Evolutionary conservation across 2,888 invertebrate species (phyloP).

Genomic region (Halocaridina rubra): DNA sequence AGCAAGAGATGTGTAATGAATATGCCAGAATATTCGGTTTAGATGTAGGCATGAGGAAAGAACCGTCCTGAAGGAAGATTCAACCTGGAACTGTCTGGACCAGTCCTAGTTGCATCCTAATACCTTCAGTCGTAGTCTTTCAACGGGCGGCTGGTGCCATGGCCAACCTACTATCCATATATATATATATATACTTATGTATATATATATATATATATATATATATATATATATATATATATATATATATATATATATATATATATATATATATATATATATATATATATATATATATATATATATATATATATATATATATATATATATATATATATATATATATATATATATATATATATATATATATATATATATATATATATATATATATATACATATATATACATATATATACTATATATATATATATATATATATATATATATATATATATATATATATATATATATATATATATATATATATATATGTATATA

Average conservation of each 20-base stretch:
- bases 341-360: background rate
- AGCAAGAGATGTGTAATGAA: no score
- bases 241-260: constrained; percentile 34
- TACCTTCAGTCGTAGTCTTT: no score
- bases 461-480: background rate
- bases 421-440: no score
- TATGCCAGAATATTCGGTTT: no score
- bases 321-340: constrained; percentile 2
- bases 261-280: constrained; percentile 30
- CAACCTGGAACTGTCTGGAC: no score
- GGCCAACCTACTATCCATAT: background rate
- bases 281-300: constrained; percentile 30
- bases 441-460: background rate
- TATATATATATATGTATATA: background rate
- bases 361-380: constrained; percentile 13
- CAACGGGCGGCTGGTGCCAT: no score
- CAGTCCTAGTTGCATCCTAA: no score
- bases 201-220: constrained; percentile 6
- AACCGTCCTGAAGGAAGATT: no score
- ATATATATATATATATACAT: background rate
- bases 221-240: constrained; percentile 28
- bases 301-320: constrained; percentile 8
- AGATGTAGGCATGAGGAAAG: no score
- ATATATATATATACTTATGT: background rate
- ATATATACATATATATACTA: background rate